Evolutionary conservation across 1,140 invertebrate species (phyloP), one percentile per base, ranked within the genome.

Genomic region (Euglossa dilemma): DNA sequence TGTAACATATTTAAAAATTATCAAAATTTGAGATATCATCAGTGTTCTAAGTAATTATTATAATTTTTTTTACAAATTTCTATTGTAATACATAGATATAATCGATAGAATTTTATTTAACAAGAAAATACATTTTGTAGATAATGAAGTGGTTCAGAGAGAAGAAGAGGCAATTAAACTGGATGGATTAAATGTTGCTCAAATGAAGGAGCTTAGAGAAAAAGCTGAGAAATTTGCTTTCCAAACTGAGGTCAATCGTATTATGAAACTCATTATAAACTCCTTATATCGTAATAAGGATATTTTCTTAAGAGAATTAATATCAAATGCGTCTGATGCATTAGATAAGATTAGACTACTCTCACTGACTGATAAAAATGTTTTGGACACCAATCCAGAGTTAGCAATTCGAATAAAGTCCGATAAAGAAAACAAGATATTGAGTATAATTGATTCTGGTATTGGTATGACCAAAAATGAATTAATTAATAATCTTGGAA

Each of bases 181-280:
- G 23, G 99, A 99, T 95, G 98, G 97, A 7, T 94, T 99, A 74
- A 99, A 97, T 95, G 98, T 98, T 0, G 97, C 98, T 54, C 98
- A 99, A 94, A 95, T 99, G 89, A 98, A 98, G 89, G 98, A 99
- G 95, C 92, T 99, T 14, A 94, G 97, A 69, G 98, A 99, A 36
- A 97, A 97, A 92, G 96, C 98, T 0, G 98, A 99, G 91, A 99
- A 99, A 93, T 98, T 97, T 93, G 96, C 96, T 43, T 99, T 99
- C 95, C 98, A 99, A 94, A 98, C 98, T 2, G 98, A 99, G 95
- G 98, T 99, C 16, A 99, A 99, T 95, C 97, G 99, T 52, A 99
- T 99, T 98, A 99, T 99, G 99, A 99, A 99, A 95, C 96, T 99
- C 28, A 99, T 99, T 92, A 99, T 99, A 91, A 99, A 99, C 95